Evolutionary conservation across 1,140 invertebrate genomes (phyloP), one percentile per base, ranked within the genome.

Genomic region (Drosophila lowei): DNA sequence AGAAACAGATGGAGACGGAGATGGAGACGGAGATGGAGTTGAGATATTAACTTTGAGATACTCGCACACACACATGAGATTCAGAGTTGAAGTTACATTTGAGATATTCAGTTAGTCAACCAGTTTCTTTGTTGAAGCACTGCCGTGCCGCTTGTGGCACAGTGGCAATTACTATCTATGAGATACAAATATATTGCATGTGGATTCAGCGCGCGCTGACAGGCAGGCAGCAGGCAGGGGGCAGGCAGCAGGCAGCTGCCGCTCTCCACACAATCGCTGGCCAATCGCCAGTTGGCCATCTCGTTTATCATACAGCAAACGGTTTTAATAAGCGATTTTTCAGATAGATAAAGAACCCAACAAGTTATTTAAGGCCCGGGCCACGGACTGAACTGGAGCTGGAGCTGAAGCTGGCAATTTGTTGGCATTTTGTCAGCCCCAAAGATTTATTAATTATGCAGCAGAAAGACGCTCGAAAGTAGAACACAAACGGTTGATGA

Each of bases 321-420:
- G 71, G 73, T 81, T 78, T 86, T 86, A 88, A 88, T 86, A 86
- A 86, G 83, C 78, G 83, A 88, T 88, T 71, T 71, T 38, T 60
- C 74, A 13, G 64, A 60, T 57, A 86, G 80, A 84, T 84, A 88
- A 86, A 77, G 18, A 80, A 63, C 49, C 74, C 85, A 86, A 86
- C 83, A 77, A 86, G 83, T 86, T 86, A 83, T 66, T 86, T 88
- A 83, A 81, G 65, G 70, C 55, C 68, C 50, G 48, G 3, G 2
- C 28, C 30, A 34, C 30, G 6, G 28, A 7, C 7, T 8, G 6
- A 8, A 30, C 34, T 11, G 34, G 34, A 38, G 2, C 49, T 55
- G 34, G 49, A 48, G 44, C 38, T 44, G 7, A 18, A 44, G 28
- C 72, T 72, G 73, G 50, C 83, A 88, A 88, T 88, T 88, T 88